phyloP scores from a whole-genome alignment of 2,888 invertebrate species.

The Lutraria lutraria region DNA sequence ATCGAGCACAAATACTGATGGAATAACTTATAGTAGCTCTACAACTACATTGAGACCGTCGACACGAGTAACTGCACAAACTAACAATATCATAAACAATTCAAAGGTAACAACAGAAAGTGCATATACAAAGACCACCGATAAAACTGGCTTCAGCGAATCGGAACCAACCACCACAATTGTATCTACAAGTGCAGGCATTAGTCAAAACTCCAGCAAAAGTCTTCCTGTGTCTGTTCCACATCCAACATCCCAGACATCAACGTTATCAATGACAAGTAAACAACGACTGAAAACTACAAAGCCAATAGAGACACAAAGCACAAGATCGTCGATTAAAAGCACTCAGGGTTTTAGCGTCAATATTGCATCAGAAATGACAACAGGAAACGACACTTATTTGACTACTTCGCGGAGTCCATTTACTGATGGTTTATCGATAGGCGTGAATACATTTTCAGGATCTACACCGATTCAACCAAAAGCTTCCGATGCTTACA shows the following conservation, averaged over 20 bases:
- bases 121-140: not conserved
- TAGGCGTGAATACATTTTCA: not conserved
- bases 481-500: not conserved
- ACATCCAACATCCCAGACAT: not conserved
- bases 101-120: not conserved
- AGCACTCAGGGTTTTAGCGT: not conserved
- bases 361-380: not conserved
- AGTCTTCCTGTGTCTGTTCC: not conserved
- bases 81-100: not conserved
- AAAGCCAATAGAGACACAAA: not conserved
- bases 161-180: not conserved
- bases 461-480: not conserved
- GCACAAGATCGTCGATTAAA: not conserved
- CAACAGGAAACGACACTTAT: not conserved
- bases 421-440: not conserved
- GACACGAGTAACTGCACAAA: not conserved
- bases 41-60: too few species aligned
- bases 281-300: not conserved
- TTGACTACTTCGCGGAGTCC: not conserved
- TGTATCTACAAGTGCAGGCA: not conserved
- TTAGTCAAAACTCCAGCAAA: not conserved
- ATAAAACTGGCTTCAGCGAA: not conserved
- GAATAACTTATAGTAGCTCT: too few species aligned
- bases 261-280: not conserved
- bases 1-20: not conserved